A percentile compares a stretch with the other conserved stretches of the same genome.
Conservation (phyloP, 1,140 invertebrate genomes). For the Leptestheria dahalacensis region DNA sequence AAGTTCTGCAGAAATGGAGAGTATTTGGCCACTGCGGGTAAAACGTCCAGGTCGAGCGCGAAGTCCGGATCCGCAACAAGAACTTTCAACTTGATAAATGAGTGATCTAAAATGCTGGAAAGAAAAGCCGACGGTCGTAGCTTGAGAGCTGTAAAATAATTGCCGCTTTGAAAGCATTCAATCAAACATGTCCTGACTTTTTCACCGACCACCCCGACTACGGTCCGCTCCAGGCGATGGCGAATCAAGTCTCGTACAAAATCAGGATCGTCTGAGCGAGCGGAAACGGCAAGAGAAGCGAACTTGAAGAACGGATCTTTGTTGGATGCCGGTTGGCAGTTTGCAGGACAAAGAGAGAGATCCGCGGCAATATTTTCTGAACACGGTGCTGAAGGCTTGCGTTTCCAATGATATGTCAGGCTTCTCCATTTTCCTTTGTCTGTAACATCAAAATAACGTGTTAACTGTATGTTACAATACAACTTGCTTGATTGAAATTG, state of each 20-base stretch:
- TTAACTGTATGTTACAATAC: too few relatives aligned
- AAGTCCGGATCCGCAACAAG: background rate
- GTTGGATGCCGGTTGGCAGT: background rate
- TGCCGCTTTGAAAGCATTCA: background rate
- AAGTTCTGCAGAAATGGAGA: background rate
- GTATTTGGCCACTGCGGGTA: background rate
- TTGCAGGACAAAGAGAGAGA: background rate
- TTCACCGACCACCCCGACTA: background rate
- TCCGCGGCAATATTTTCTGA: background rate
- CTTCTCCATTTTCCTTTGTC: background rate
- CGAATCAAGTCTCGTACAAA: background rate
- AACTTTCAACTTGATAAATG: background rate
- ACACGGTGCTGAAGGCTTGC: background rate
- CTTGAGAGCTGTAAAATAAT: background rate
- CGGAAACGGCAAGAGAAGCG: background rate
- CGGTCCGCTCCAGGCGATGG: background rate
- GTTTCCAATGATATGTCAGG: background rate
- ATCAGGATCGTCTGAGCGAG: background rate
- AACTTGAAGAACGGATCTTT: background rate
- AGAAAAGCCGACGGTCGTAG: background rate
- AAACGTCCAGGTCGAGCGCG: background rate
- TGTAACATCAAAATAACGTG: too few relatives aligned
- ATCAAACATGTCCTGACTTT: background rate
- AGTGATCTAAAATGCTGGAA: background rate
- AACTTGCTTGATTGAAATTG: too few relatives aligned